Base-by-base conservation (phyloP, 1,140 invertebrate genomes). In the Drosophila truncata region DNA sequence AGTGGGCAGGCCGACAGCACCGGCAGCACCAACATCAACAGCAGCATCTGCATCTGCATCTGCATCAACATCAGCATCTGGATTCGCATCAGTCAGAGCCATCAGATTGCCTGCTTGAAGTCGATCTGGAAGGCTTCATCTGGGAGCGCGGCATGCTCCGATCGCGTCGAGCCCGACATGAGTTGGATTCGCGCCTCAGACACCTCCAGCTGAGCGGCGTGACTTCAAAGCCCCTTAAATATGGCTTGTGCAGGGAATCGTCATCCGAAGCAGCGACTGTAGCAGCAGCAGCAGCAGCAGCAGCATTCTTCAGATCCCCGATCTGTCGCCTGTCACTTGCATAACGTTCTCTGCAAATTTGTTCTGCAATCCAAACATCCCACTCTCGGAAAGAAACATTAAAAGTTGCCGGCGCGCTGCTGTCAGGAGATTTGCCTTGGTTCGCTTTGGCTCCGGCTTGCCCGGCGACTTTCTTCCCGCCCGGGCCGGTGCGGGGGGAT, bases 341-440 rank as follows among this genome's bases (percentile, higher is more conserved):
- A 78, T 80, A 73, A 80, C 80, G 78, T 78, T 76, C 55, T 80
- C 78, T 63, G 84, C 84, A 88, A 87, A 87, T 87, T 84, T 88
- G 83, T 88, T 87, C 84, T 87, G 80, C 80, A 70, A 87, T 87
- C 84, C 84, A 88, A 87, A 78, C 84, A 88, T 79, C 84, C 84
- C 84, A 86, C 83, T 86, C 71, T 86, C 76, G 76, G 46, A 77
- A 58, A 25, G 58, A 62, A 79, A 90, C 85, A 90, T 88, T 88
- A 90, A 88, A 88, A 88, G 85, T 88, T 85, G 85, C 85, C 85
- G 66, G 85, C 66, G 39, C 27, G 62, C 62, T 47, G 78, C 85
- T 88, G 86, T 88, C 85, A 79, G 80, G 70, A 83, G 84, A 79
- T 90, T 85, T 79, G 77, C 72, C 70, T 81, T 39, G 61, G 46